phyloP scores from a whole-genome alignment of 2,113 vertebrate species.

The Corvus cornix region DNA sequence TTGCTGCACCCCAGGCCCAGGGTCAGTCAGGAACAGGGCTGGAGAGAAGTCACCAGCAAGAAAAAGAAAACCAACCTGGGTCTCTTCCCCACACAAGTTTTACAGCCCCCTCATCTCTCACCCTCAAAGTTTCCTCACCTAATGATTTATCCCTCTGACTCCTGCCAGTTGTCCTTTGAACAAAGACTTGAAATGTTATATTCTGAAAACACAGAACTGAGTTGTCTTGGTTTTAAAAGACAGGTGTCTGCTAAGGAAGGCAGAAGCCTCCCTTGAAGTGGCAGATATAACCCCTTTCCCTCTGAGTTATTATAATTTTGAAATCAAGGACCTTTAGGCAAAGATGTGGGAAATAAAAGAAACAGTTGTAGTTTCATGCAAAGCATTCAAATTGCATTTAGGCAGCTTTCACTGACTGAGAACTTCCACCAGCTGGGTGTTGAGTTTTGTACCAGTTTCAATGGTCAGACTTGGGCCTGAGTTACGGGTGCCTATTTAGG shows the following conservation, averaged over 20 bases:
- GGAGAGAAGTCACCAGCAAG: background rate
- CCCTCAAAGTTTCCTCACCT: background rate
- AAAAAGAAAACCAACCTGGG: background rate
- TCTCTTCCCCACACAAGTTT: no score
- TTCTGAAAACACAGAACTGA: accelerated
- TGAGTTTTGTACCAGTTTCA: background rate
- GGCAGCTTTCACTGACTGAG: background rate
- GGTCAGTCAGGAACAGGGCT: background rate
- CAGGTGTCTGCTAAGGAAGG: no score
- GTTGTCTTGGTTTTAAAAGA: no score
- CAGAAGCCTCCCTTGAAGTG: no score
- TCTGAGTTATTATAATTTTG: no score
- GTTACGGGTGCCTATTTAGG: background rate
- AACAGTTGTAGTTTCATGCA: no score
- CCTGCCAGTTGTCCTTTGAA: background rate
- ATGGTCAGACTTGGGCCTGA: background rate
- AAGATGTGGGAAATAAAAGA: background rate
- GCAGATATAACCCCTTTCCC: no score
- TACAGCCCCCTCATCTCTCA: background rate
- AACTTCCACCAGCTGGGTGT: no score
- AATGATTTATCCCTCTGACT: no score
- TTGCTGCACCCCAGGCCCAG: background rate
- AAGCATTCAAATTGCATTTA: background rate
- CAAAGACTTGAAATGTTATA: background rate
- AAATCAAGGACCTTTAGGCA: no score